These are phyloP conservation scores for Sorex maritimensis DNA, from an alignment of 2,797 vertebrate species.

Conservation along the genomic window DNA sequence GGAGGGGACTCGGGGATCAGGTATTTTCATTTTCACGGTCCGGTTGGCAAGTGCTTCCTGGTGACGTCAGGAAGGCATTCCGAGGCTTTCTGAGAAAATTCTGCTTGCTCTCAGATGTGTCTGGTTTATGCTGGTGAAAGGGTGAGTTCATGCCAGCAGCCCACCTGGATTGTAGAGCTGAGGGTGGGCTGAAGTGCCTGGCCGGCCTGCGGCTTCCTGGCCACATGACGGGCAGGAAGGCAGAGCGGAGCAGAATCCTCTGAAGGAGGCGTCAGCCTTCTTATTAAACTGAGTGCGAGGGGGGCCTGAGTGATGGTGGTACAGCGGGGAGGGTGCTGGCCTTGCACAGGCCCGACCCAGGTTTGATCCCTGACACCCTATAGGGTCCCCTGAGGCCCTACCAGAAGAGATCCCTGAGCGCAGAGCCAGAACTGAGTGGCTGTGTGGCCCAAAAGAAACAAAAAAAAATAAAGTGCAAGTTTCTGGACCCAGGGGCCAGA, in stretches of 20 bases:
- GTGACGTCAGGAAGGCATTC: conserved; percentile 71
- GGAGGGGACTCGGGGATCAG: conserved; percentile 44
- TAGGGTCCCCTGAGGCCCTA: no score
- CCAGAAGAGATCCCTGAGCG: no score
- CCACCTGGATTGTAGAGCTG: conserved; percentile 79
- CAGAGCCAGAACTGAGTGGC: no score
- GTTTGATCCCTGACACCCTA: no score
- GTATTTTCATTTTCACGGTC: conserved; percentile 80
- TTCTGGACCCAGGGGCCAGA: no score
- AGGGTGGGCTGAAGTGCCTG: conserved; percentile 40
- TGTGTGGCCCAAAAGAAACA: no score
- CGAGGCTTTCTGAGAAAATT: conserved; percentile 80
- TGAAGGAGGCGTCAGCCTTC: neutral
- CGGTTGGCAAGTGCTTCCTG: conserved; percentile 58
- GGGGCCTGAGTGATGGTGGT: neutral
- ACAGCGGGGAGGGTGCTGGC: no score
- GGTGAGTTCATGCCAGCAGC: conserved; percentile 64
- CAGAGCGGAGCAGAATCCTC: neutral
- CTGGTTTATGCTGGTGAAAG: conserved; percentile 78
- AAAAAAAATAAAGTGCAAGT: no score
- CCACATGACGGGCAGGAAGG: neutral
- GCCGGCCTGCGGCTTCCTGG: neutral
- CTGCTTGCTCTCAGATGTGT: conserved; percentile 67
- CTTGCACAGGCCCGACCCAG: no score
- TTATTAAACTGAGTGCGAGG: conserved; percentile 53